phyloP scores from a whole-genome alignment of 2,888 invertebrate species.

The Melinaea menophilus region DNA sequence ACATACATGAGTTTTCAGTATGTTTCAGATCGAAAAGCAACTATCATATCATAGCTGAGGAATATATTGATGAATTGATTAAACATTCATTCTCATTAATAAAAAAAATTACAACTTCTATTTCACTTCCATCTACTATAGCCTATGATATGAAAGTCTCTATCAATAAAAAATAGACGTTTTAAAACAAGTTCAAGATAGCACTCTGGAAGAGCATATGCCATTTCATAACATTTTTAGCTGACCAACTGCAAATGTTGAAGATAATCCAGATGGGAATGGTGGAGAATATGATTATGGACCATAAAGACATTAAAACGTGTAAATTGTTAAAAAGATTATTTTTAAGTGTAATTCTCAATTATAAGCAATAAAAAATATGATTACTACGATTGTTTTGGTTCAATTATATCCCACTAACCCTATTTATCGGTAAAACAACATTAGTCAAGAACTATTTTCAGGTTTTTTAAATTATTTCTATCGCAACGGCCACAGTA shows the following conservation, averaged over 20 bases:
- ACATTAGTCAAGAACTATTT: slow-evolving; percentile 12
- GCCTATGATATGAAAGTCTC: slow-evolving; percentile 25
- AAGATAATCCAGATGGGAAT: slow-evolving; percentile 7
- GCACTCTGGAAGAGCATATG: slow-evolving; percentile 27
- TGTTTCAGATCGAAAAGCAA: slow-evolving; percentile 24
- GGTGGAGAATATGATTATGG: slow-evolving; percentile 25
- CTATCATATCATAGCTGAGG: slow-evolving; percentile 15
- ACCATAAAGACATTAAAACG: slow-evolving; percentile 27
- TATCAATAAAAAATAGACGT: slow-evolving; percentile 25
- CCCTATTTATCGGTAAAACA: slow-evolving; percentile 14
- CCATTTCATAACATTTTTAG: slow-evolving; percentile 28
- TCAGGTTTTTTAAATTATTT: no score
- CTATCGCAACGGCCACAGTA: no score
- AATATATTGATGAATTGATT: slow-evolving; percentile 25
- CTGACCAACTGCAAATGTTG: slow-evolving; percentile 26
- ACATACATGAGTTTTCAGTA: slow-evolving; percentile 26
- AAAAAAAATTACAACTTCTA: slow-evolving; percentile 23
- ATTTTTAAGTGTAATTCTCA: slow-evolving; percentile 25
- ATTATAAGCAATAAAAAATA: slow-evolving; percentile 26
- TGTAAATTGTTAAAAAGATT: slow-evolving; percentile 23
- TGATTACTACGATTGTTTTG: slow-evolving; percentile 16
- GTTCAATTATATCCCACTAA: slow-evolving; percentile 19
- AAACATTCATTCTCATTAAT: slow-evolving; percentile 22
- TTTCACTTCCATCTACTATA: slow-evolving; percentile 25
- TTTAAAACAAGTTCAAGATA: slow-evolving; percentile 26